phyloP scores from a whole-genome alignment of 2,113 vertebrate genomes.

The Nipponia nippon region DNA sequence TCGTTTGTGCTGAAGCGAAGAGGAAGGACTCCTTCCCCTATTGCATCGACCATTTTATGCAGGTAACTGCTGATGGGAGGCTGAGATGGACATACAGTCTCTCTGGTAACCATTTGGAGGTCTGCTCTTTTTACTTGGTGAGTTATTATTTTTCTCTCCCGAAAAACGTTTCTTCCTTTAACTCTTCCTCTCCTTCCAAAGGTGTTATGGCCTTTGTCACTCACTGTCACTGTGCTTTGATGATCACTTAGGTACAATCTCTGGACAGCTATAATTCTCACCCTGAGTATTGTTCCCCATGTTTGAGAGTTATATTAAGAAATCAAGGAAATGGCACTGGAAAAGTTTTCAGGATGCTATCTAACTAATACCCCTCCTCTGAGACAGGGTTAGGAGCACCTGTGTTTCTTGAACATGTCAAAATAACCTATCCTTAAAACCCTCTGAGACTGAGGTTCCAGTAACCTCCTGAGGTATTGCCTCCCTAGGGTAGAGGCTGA shows the following conservation, averaged over 20 bases:
- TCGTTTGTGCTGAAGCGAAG: neutral
- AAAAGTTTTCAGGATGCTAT: neutral
- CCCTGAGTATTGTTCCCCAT: neutral
- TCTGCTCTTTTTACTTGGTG: neutral
- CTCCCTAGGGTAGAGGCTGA: neutral
- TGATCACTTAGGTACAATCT: neutral
- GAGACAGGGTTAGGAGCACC: neutral
- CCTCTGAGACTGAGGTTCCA: neutral
- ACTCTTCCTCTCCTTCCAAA: neutral
- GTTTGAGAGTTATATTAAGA: neutral
- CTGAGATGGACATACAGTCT: neutral
- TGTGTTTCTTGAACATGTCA: neutral
- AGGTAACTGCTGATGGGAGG: neutral
- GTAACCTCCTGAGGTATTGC: neutral
- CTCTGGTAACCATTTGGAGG: neutral
- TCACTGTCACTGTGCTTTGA: neutral
- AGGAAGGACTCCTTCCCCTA: neutral
- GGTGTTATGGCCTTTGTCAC: neutral
- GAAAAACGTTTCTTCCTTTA: neutral
- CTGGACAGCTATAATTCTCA: neutral
- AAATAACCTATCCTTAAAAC: neutral
- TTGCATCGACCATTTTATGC: neutral
- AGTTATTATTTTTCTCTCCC: neutral
- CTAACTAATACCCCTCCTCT: neutral
- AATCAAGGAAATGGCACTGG: neutral